Percentiles rank a stretch among this genome's conserved stretches.
These are phyloP conservation scores for Corythucha ciliata DNA, from an alignment of 2,888 invertebrate species.

Conservation along the genomic window DNA sequence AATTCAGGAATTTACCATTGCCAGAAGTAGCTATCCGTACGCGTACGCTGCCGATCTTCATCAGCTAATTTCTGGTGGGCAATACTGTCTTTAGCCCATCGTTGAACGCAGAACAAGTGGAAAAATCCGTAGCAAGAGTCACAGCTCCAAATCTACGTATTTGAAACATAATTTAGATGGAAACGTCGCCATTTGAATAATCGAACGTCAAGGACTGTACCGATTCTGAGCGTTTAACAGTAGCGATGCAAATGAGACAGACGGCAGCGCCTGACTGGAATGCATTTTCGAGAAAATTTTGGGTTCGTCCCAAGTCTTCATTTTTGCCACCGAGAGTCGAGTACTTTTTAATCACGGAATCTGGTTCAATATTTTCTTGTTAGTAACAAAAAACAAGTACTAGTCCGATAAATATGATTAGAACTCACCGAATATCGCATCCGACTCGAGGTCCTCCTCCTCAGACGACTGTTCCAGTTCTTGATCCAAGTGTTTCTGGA, in stretches of 20 bases:
- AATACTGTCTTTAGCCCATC: constrained; percentile 85
- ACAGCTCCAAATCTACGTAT: constrained; percentile 75
- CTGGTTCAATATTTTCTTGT: constrained; percentile 38
- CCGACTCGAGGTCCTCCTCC: constrained; percentile 34
- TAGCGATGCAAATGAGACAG: constrained; percentile 84
- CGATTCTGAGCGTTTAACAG: constrained; percentile 56
- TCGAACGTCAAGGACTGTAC: background rate
- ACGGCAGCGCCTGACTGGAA: constrained; percentile 70
- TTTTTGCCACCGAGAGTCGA: constrained; percentile 41
- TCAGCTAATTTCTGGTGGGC: constrained; percentile 55
- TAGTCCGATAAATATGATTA: background rate
- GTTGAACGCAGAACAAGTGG: constrained; percentile 79
- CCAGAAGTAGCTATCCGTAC: constrained; percentile 38
- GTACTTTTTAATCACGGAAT: constrained; percentile 46
- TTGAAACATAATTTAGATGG: background rate
- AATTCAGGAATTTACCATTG: constrained; percentile 43
- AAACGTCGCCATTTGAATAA: background rate
- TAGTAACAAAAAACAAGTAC: background rate
- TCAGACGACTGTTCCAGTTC: constrained; percentile 32
- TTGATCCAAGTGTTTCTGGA: constrained; percentile 31
- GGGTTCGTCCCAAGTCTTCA: constrained; percentile 50
- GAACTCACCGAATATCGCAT: constrained; percentile 31
- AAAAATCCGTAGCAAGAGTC: constrained; percentile 71
- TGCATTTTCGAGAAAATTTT: constrained; percentile 65
- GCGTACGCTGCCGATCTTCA: constrained; percentile 43